Percentiles rank a stretch among this genome's conserved stretches.
These are phyloP conservation scores for Heterodera filipjevi DNA, from an alignment of 2,888 invertebrate species.

Conservation along the genomic window DNA sequence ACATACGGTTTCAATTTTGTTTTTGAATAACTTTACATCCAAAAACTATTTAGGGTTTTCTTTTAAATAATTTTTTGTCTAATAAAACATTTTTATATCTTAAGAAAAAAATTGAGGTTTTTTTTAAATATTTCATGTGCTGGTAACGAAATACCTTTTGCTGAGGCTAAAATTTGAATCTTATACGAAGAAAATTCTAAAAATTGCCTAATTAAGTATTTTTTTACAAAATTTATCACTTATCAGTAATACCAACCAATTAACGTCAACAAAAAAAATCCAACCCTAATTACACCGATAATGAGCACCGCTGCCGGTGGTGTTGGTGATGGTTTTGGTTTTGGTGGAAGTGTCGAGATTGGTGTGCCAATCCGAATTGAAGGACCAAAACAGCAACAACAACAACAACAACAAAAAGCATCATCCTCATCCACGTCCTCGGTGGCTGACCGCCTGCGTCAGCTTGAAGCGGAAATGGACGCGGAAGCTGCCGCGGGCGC, in stretches of 20 bases:
- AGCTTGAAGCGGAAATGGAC: constrained; percentile 56
- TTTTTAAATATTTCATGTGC: too few relatives aligned
- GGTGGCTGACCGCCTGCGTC: constrained; percentile 57
- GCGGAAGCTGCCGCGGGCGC: constrained; percentile 45
- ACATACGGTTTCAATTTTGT: too few relatives aligned
- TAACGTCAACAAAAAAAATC: neutral
- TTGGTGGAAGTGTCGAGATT: neutral
- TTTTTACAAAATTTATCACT: too few relatives aligned
- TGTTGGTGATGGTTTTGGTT: neutral
- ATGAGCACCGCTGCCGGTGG: neutral
- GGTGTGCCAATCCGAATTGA: neutral
- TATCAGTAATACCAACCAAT: too few relatives aligned
- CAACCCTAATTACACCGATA: neutral
- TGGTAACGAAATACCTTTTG: too few relatives aligned
- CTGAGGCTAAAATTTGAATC: neutral
- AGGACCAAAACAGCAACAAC: neutral
- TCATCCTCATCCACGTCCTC: constrained; percentile 14
- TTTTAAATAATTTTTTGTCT: too few relatives aligned
- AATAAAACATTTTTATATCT: too few relatives aligned
- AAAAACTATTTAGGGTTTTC: too few relatives aligned
- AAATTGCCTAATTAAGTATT: too few relatives aligned
- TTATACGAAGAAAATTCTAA: too few relatives aligned
- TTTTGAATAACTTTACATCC: too few relatives aligned
- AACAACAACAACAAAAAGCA: constrained; percentile 5
- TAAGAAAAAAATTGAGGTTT: too few relatives aligned